These are phyloP conservation scores for Pachliopta kotzebuea DNA, from an alignment of 2,888 invertebrate species.

Conservation along the genomic window DNA sequence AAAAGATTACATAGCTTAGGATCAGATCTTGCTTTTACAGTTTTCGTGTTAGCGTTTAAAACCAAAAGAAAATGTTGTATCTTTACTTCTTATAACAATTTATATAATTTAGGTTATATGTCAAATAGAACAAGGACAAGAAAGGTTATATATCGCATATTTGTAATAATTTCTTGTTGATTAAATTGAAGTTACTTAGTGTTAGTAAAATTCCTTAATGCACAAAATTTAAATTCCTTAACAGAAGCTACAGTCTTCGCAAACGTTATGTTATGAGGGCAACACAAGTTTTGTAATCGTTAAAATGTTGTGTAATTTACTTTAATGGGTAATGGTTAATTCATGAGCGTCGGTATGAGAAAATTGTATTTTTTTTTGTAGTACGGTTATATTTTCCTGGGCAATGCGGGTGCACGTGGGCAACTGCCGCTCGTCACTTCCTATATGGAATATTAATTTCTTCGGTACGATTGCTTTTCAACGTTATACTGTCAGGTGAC, in stretches of 20 bases:
- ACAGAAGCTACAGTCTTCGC: not conserved
- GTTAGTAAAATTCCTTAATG: no score
- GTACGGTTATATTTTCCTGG: conserved; percentile 61
- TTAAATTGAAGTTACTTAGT: no score
- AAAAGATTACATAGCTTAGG: no score
- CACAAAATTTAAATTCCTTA: not conserved
- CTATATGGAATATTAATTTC: conserved; percentile 59
- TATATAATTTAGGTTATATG: no score
- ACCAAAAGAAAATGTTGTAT: no score
- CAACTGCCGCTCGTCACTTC: conserved; percentile 48
- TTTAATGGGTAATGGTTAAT: conserved; percentile 38
- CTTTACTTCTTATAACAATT: no score
- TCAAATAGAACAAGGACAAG: no score
- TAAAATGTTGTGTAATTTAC: conserved; percentile 9
- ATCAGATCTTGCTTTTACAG: no score
- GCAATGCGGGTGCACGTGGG: conserved; percentile 69
- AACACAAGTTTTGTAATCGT: conserved; percentile 1
- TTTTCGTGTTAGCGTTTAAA: no score
- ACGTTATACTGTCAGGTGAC: not conserved
- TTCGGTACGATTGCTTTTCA: conserved; percentile 27
- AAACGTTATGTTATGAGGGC: not conserved
- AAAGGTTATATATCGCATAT: no score
- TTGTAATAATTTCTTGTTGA: no score
- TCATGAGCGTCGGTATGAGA: conserved; percentile 40
- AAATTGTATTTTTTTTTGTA: conserved; percentile 14